A percentile compares a stretch with the other conserved stretches of the same genome.
phyloP scores from a whole-genome alignment of 1,140 invertebrate species.

The Palaemon carinicauda region DNA sequence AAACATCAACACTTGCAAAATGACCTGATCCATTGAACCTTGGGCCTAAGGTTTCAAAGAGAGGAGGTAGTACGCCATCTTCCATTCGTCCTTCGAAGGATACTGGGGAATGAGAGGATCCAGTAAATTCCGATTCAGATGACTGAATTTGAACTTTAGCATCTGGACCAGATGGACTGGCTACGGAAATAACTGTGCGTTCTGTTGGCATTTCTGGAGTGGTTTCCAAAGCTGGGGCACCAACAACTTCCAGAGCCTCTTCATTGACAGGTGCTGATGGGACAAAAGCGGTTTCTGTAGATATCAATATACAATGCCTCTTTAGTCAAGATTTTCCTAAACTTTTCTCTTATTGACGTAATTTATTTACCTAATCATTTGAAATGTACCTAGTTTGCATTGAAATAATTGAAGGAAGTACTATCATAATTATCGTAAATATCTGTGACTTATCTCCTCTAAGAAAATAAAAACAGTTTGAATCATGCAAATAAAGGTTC shows the following conservation, averaged over 20 bases:
- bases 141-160: neutral
- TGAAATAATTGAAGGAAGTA: no score
- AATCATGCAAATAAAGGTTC: no score
- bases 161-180: neutral
- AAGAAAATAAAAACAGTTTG: no score
- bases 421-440: no score
- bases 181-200: neutral
- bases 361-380: no score
- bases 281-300: neutral
- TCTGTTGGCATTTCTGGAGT: neutral
- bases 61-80: slow-evolving; percentile 6
- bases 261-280: neutral
- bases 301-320: neutral
- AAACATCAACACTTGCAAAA: neutral
- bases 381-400: no score
- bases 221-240: neutral
- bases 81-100: neutral
- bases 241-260: neutral
- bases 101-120: neutral
- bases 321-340: neutral
- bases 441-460: no score
- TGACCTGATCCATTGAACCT: neutral
- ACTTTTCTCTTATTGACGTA: neutral
- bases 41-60: neutral
- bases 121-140: neutral